Percentiles rank a stretch among this genome's conserved stretches.
Conservation (phyloP, 2,113 vertebrate species). For the Neotragus pygmaeus region DNA sequence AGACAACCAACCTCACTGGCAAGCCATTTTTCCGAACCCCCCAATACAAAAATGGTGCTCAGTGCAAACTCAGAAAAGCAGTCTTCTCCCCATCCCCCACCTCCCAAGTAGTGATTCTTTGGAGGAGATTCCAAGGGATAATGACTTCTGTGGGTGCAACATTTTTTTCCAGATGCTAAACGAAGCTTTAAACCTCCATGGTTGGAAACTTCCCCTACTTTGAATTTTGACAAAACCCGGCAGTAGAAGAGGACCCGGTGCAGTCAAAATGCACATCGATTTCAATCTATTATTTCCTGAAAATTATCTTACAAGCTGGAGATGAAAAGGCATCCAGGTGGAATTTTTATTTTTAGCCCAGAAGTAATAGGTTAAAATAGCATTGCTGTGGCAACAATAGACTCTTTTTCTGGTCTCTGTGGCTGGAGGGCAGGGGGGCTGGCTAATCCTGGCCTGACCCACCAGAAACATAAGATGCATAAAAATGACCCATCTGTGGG, state of each 20-base stretch:
- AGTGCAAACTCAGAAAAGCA: neutral
- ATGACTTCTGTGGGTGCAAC: neutral
- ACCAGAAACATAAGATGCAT: neutral
- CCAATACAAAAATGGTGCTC: neutral
- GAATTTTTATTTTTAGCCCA: slow-evolving; percentile 3
- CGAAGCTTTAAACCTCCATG: neutral
- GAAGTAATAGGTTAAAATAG: slow-evolving; percentile 5
- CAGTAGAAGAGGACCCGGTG: neutral
- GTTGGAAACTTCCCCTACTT: neutral
- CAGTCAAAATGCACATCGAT: neutral
- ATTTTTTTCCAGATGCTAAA: no score
- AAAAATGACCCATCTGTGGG: neutral
- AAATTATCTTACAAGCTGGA: neutral
- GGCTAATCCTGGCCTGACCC: neutral
- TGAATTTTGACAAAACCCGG: neutral
- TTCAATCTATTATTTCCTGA: neutral
- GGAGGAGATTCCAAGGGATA: no score
- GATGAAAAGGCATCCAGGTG: neutral
- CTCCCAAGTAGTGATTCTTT: neutral
- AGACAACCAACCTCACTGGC: neutral
- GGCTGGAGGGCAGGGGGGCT: neutral
- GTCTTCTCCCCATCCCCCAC: accelerated
- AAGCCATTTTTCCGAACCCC: neutral
- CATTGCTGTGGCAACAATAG: neutral
- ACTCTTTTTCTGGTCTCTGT: neutral